phyloP scores from a whole-genome alignment of 2,888 invertebrate species.

The Caenorhabditis imperialis region DNA sequence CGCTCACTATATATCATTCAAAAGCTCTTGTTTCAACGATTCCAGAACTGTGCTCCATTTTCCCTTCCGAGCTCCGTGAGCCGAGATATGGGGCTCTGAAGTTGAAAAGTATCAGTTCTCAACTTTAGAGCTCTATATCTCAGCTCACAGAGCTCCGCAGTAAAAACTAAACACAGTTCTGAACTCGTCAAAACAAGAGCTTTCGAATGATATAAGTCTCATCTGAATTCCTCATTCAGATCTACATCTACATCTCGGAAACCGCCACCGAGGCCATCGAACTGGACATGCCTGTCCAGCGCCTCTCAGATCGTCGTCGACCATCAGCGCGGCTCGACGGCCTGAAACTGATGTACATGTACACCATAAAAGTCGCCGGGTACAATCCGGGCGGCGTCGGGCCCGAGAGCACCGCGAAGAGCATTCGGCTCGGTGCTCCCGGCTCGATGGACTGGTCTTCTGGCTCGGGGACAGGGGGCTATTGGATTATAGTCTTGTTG shows the following conservation, averaged over 20 bases:
- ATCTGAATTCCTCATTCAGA: constrained; percentile 40
- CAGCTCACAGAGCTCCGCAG: too few species aligned
- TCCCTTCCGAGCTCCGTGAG: too few species aligned
- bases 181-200: too few species aligned
- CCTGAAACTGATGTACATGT: constrained; percentile 72
- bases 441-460: constrained; percentile 40
- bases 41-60: too few species aligned
- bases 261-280: constrained; percentile 62
- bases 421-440: constrained; percentile 67
- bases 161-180: too few species aligned
- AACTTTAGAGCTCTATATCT: too few species aligned
- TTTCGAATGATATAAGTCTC: too few species aligned
- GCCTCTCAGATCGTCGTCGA: constrained; percentile 61
- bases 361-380: constrained; percentile 70
- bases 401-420: constrained; percentile 62
- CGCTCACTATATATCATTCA: too few species aligned
- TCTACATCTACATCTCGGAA: constrained; percentile 64
- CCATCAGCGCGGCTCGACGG: constrained; percentile 75
- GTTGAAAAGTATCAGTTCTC: too few species aligned
- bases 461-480: neutral
- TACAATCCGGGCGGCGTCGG: constrained; percentile 75
- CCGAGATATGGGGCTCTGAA: too few species aligned
- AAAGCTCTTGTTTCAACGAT: too few species aligned
- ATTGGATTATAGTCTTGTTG: neutral
- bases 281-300: constrained; percentile 65